Percentiles rank a stretch among this genome's conserved stretches.
These are phyloP conservation scores for Drosophila paramelanica DNA, from an alignment of 2,888 invertebrate species.

Conservation along the genomic window DNA sequence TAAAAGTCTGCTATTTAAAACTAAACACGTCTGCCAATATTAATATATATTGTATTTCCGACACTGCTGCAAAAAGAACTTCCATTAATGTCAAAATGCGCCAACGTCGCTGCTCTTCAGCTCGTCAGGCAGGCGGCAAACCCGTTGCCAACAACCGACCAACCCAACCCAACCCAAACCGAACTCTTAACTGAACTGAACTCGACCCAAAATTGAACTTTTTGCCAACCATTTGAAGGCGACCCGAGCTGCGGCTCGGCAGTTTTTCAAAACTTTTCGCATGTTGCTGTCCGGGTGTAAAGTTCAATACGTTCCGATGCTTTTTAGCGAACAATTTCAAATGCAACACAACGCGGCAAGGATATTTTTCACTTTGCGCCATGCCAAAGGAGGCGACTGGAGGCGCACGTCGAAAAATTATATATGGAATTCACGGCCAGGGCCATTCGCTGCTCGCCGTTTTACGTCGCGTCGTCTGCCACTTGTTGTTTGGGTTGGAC, in stretches of 20 bases:
- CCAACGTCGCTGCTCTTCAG: slow-evolving; percentile 19
- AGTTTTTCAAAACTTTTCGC: slow-evolving; percentile 50
- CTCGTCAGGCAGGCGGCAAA: background rate
- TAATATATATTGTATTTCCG: slow-evolving; percentile 52
- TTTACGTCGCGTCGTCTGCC: slow-evolving; percentile 14
- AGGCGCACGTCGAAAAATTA: slow-evolving; percentile 64
- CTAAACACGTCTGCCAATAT: slow-evolving; percentile 61
- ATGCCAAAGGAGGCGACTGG: slow-evolving; percentile 28
- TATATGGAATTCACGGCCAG: slow-evolving; percentile 78
- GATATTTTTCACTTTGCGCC: slow-evolving; percentile 75
- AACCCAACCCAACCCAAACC: background rate
- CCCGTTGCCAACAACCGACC: background rate
- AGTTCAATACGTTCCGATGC: slow-evolving; percentile 52
- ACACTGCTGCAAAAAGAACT: slow-evolving; percentile 19
- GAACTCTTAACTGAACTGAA: background rate
- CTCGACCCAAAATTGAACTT: slow-evolving; percentile 10
- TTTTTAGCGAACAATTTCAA: slow-evolving; percentile 60
- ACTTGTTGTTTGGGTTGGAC: slow-evolving; percentile 30
- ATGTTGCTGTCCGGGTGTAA: slow-evolving; percentile 10
- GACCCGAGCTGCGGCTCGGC: slow-evolving; percentile 35
- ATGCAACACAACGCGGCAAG: slow-evolving; percentile 71
- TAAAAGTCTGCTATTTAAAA: slow-evolving; percentile 40
- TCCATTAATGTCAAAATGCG: slow-evolving; percentile 63
- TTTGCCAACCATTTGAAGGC: slow-evolving; percentile 16
- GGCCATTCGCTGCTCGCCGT: slow-evolving; percentile 53